A percentile compares a stretch with the other conserved stretches of the same genome.
These are phyloP conservation scores for Mola mola DNA, from an alignment of 2,113 vertebrate species.

Conservation along the genomic window DNA sequence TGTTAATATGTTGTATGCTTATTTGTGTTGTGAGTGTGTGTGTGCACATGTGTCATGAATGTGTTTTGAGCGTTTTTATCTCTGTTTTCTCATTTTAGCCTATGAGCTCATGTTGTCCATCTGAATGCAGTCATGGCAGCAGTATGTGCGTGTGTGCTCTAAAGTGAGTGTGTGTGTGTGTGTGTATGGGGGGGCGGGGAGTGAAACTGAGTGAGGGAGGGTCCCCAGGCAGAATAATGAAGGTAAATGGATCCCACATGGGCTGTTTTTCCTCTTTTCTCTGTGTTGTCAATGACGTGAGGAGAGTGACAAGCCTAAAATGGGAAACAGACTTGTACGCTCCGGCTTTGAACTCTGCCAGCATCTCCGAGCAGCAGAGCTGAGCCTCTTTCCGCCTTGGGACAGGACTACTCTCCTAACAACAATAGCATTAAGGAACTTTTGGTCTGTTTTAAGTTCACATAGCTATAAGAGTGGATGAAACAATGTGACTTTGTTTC, in stretches of 20 bases:
- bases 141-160: slow-evolving; percentile 24
- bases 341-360: slow-evolving; percentile 78
- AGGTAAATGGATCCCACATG: slow-evolving; percentile 87
- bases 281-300: slow-evolving; percentile 84
- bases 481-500: slow-evolving; percentile 48
- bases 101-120: slow-evolving; percentile 70
- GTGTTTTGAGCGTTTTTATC: slow-evolving; percentile 50
- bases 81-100: slow-evolving; percentile 48
- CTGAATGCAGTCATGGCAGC: slow-evolving; percentile 65
- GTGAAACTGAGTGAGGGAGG: slow-evolving; percentile 58
- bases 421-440: slow-evolving; percentile 58
- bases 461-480: slow-evolving; percentile 39
- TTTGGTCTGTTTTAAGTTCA: slow-evolving; percentile 44
- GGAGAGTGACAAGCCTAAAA: slow-evolving; percentile 83
- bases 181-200: slow-evolving; percentile 41
- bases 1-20: too few relatives aligned
- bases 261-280: slow-evolving; percentile 73
- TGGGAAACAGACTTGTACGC: slow-evolving; percentile 78
- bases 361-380: slow-evolving; percentile 28
- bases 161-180: slow-evolving; percentile 26
- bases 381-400: slow-evolving; percentile 31
- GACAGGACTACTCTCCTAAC: slow-evolving; percentile 35
- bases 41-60: slow-evolving; percentile 1
- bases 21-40: slow-evolving; percentile 11
- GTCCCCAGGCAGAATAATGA: slow-evolving; percentile 82